Evolutionary conservation across 2,888 invertebrate species (phyloP), one percentile per base, ranked within the genome.

Genomic region (Salpingus planirostris): DNA sequence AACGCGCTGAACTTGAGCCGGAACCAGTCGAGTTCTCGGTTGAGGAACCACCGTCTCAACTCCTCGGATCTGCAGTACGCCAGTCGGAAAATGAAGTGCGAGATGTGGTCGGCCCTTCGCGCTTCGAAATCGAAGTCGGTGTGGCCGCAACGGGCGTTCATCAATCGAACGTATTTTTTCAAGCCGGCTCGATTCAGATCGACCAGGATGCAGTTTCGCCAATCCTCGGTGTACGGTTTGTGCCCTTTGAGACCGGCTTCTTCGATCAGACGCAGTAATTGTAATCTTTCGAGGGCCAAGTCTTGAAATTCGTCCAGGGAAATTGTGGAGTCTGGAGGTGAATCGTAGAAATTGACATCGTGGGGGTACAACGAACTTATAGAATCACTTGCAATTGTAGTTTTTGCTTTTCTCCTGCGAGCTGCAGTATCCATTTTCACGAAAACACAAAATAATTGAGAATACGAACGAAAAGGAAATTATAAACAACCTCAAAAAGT

Each of bases 31-130:
- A 86, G 63, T 69, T 98, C 98, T 44, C 88, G 78, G 11, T 76
- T 67, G 8, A 93, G 67, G 57, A 93, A 92, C 96, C 97, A 97
- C 36, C 72, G 74, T 15, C 85, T 70, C 21, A 90, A 67, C 33
- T 95, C 92, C 45, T 87, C 85, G 12, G 82, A 80, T 52, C 85
- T 74, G 57, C 92, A 95, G 63, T 90, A 96, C 0, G 91, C 91
- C 34, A 98, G 64, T 33, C 95, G 73, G 2, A 97, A 68, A 49
- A 96, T 87, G 60, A 86, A 96, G 62, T 98, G 97, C 1, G 96
- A 90, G 29, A 95, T 74, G 52, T 88, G 83, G 64, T 98, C 97
- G 40, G 76, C 74, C 15, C 75, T 72, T 32, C 87, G 71, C 1
- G 76, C 75, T 55, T 79, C 74, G 24, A 78, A 57, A 52, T 83